Evolutionary conservation across 92 coral and sea anemone species (phyloP), one percentile per base, ranked within the genome.

Genomic region (Actinernus sp.): DNA sequence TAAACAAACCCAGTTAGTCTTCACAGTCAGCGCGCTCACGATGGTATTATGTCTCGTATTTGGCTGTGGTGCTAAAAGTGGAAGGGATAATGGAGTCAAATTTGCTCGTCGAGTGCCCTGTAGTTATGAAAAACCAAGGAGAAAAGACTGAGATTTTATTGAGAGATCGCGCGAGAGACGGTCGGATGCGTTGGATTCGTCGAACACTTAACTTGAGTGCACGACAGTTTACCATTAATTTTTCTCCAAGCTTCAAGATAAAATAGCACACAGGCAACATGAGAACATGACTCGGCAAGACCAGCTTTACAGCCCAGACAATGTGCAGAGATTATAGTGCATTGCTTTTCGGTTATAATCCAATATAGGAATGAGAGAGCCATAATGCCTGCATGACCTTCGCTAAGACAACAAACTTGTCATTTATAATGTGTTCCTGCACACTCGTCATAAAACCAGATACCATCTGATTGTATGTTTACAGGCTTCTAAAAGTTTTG

Each of bases 171-270:
- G n/a, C n/a, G n/a, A n/a, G n/a, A n/a, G n/a, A n/a, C n/a, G n/a
- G n/a, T n/a, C n/a, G n/a, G n/a, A n/a, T n/a, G n/a, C n/a, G n/a
- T n/a, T n/a, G n/a, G n/a, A n/a, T n/a, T n/a, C n/a, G n/a, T n/a
- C 49, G 72, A 17, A 31, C 80, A 71, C 43, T 76, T 76, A 7
- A 70, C 64, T 71, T 69, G 62, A 0, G 86, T 79, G 55, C 80
- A 77, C 22, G 81, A 29, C 30, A 45, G 50, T 16, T 76, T 55
- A 13, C 68, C 76, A 14, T 48, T 30, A 12, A 74, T 19, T 49
- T 66, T 75, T 13, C 71, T 82, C 84, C 59, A 82, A 10, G 62
- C n/a, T n/a, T n/a, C n/a, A n/a, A n/a, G n/a, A n/a, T n/a, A n/a
- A n/a, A n/a, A n/a, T n/a, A n/a, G n/a, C 4, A 70, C 56, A 13